These are phyloP conservation scores for Latrodectus elegans DNA, from an alignment of 2,888 invertebrate species.

Conservation along the genomic window DNA sequence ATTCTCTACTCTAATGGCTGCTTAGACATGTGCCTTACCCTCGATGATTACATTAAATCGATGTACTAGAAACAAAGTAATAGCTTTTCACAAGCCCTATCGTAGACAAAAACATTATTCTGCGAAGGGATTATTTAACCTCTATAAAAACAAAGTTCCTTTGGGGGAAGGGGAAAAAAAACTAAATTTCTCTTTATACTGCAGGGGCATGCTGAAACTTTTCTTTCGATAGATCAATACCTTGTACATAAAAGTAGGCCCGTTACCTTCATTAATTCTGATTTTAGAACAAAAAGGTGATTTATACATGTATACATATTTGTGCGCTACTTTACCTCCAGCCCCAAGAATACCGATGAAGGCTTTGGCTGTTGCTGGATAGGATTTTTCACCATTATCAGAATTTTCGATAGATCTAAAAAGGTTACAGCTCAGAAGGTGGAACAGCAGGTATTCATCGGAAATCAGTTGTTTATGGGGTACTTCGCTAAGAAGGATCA, in stretches of 20 bases:
- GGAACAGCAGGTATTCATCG: conserved; percentile 50
- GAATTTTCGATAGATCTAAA: conserved; percentile 50
- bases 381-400: conserved; percentile 15
- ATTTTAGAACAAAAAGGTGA: conserved; percentile 52
- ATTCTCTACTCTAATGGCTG: background rate
- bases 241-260: conserved; percentile 26
- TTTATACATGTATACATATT: conserved; percentile 54
- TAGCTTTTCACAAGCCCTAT: background rate
- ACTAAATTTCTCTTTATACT: background rate
- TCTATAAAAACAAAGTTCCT: conserved; percentile 2
- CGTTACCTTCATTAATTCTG: conserved; percentile 51
- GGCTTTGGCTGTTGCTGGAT: background rate
- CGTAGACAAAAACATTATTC: background rate
- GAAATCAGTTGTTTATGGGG: conserved; percentile 63
- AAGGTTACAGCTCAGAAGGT: conserved; percentile 10
- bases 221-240: conserved; percentile 42
- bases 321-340: conserved; percentile 25
- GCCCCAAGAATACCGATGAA: background rate
- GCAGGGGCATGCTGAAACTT: conserved; percentile 7
- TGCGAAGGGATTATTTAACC: background rate
- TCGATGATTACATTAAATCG: conserved; percentile 3
- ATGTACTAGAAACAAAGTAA: conserved; percentile 1
- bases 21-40: background rate
- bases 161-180: conserved; percentile 4
- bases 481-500: conserved; percentile 14